Evolutionary conservation across 2,113 vertebrate species (phyloP).

Genomic region (Leptosomus discolor): DNA sequence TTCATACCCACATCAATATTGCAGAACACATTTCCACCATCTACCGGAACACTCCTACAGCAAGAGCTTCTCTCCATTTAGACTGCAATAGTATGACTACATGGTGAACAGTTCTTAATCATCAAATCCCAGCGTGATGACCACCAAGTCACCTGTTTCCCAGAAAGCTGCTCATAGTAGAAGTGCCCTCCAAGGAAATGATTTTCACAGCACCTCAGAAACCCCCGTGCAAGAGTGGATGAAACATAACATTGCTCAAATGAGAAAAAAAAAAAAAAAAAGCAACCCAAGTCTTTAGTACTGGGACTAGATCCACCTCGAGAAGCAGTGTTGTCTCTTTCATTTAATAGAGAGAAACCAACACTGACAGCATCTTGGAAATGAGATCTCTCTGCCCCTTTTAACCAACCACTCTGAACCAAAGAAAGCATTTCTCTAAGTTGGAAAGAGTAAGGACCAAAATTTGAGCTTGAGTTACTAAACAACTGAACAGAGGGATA

Average conservation of each 20-base stretch:
- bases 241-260: background rate
- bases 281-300: background rate
- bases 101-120: background rate
- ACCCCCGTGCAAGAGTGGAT: background rate
- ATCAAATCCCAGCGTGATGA: background rate
- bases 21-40: background rate
- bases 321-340: background rate
- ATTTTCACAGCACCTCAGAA: background rate
- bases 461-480: constrained; percentile 9
- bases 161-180: background rate
- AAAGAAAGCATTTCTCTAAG: background rate
- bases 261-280: background rate
- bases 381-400: background rate
- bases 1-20: background rate
- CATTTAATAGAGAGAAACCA: background rate
- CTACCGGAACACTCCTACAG: background rate
- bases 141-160: background rate
- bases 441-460: background rate
- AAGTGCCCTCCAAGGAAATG: background rate
- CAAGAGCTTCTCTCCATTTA: background rate
- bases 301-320: background rate
- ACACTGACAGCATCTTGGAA: background rate
- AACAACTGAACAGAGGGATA: constrained; percentile 15
- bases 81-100: background rate
- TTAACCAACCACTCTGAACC: background rate